Percentiles rank a stretch among this genome's conserved stretches.
Evolutionary conservation across 1,140 invertebrate genomes (phyloP).

Genomic region (Luehdorfia chinensis): DNA sequence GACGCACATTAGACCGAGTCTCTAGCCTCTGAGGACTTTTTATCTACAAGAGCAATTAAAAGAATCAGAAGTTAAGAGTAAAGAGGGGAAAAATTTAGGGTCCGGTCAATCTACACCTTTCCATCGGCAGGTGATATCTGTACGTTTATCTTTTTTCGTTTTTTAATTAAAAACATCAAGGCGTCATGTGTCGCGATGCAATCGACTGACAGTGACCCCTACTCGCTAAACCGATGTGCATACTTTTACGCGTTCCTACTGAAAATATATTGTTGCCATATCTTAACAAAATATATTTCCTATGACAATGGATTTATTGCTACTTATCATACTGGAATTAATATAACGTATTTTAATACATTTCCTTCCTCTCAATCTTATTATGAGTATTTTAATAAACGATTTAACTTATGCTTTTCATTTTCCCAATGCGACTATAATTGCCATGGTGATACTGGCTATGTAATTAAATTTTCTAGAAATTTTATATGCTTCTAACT

Average conservation of each 20-base stretch:
- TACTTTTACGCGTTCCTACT: neutral
- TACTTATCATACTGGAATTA: no score
- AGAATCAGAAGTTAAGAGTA: slow-evolving; percentile 21
- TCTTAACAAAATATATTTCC: neutral
- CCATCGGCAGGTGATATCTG: slow-evolving; percentile 62
- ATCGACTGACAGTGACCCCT: slow-evolving; percentile 38
- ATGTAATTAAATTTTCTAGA: no score
- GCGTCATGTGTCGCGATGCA: slow-evolving; percentile 62
- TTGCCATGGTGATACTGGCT: no score
- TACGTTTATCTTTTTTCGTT: slow-evolving; percentile 32
- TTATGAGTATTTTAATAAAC: no score
- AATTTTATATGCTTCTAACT: no score
- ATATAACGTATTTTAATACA: no score
- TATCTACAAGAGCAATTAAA: slow-evolving; percentile 27
- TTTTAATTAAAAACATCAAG: slow-evolving; percentile 59
- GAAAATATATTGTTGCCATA: neutral
- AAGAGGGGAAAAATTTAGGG: slow-evolving; percentile 49
- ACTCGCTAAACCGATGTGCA: slow-evolving; percentile 23
- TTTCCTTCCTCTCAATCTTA: no score
- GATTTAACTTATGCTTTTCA: no score
- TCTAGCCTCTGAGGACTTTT: neutral
- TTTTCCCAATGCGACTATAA: no score
- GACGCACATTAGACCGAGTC: no score
- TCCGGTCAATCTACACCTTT: slow-evolving; percentile 63
- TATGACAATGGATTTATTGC: neutral